phyloP scores from a whole-genome alignment of 2,113 vertebrate genomes.

The Rhabdornis inornatus region DNA sequence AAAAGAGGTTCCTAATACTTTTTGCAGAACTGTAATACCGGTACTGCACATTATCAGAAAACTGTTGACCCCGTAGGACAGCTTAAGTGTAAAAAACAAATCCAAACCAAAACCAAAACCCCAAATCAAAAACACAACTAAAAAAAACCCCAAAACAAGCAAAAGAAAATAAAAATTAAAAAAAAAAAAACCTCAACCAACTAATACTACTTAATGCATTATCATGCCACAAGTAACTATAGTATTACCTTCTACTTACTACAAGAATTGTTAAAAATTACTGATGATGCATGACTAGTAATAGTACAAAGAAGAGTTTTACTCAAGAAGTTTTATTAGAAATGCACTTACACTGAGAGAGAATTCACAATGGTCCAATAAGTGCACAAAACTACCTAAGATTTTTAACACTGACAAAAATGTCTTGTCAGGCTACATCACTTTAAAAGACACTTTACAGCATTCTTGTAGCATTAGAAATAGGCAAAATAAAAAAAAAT shows the following conservation, averaged over 20 bases:
- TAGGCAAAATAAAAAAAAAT: constrained; percentile 78
- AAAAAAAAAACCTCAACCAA: constrained; percentile 70
- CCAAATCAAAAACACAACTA: constrained; percentile 58
- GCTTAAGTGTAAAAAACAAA: constrained; percentile 81
- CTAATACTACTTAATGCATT: constrained; percentile 93
- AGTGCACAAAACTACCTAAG: constrained; percentile 89
- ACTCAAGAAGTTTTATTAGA: constrained; percentile 86
- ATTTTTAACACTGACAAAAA: constrained; percentile 87
- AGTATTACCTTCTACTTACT: constrained; percentile 89
- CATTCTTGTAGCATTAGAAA: constrained; percentile 84
- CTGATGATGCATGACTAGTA: constrained; percentile 89
- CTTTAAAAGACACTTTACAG: constrained; percentile 82
- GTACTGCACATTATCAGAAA: constrained; percentile 93
- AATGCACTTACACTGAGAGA: constrained; percentile 95
- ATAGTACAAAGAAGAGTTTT: constrained; percentile 89
- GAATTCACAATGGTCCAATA: constrained; percentile 92
- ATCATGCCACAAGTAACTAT: constrained; percentile 97
- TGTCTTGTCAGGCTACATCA: constrained; percentile 84
- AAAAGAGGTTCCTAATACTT: constrained; percentile 87
- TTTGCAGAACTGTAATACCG: constrained; percentile 86
- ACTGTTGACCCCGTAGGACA: constrained; percentile 82
- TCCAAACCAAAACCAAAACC: not conserved
- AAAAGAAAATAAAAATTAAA: constrained; percentile 43
- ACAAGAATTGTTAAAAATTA: constrained; percentile 88
- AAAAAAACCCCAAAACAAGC: constrained; percentile 43